Evolutionary conservation across 2,113 vertebrate species (phyloP), one percentile per base, ranked within the genome.

Genomic region (Hippolais icterina): DNA sequence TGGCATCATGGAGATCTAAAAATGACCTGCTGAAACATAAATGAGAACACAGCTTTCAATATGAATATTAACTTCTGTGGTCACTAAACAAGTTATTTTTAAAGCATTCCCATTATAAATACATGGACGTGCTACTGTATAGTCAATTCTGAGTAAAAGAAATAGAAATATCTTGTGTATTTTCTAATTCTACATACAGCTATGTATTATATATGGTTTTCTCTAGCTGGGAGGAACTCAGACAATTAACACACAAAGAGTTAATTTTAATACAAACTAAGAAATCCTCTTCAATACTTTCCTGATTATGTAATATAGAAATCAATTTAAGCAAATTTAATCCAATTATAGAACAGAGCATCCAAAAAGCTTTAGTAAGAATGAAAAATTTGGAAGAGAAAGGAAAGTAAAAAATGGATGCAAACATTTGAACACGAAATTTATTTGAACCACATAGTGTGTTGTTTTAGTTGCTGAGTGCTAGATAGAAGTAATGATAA

Each of bases 1-100:
- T 98, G 96, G 97, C 92, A 41, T 96, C 97, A 31, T 98, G 98
- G 79, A 99, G 98, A 59, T 95, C 97, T 94, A 97, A 76, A 96
- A 98, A 82, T 4, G 89, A 94, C 71, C 99, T 99, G 88, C 60
- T 52, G 39, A 69, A 90, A 84, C 93, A 39, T 39, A 95, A 52
- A 68, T 25, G 15, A 91, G 75, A 90, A 89, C 46, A 84, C 11
- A 84, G 42, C n/a, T 88, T 87, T 90, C 78, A 94, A 4, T n/a
- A 49, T 24, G 19, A 72, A 44, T 10, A 60, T 56, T 15, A 54
- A 82, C 53, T 47, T 77, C 23, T 39, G 61, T 6, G 39, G 42
- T 47, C 56, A 66, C 47, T 63, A 66, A 65, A 77, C 24, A 83
- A 35, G 56, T n/a, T 63, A 31, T 50, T 85, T 89, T 89, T 39